Percentiles rank a stretch among this genome's conserved stretches.
Conservation (phyloP, 2,888 invertebrate species). For the Endomychus coccineus region DNA sequence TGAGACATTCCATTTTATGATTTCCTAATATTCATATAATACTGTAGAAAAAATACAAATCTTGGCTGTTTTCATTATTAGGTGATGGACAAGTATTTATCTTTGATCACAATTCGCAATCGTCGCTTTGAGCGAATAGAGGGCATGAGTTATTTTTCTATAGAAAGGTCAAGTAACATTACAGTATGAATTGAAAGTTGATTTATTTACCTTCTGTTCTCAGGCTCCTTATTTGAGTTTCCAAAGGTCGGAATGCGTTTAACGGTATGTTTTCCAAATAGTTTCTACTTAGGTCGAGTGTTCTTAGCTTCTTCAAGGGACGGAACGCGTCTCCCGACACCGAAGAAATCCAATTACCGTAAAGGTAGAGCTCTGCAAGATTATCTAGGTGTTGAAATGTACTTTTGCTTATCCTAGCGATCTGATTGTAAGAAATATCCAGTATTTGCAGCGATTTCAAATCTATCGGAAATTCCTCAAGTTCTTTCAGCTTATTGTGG, state of each 20-base stretch:
- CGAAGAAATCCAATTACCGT: conserved; percentile 74
- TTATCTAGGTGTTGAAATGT: conserved; percentile 71
- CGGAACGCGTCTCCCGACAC: conserved; percentile 72
- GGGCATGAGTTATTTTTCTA: no score
- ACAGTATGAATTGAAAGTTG: no score
- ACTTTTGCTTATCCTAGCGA: conserved; percentile 66
- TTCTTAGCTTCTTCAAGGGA: conserved; percentile 64
- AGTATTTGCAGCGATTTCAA: conserved; percentile 69
- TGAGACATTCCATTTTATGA: no score
- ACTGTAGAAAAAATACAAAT: no score
- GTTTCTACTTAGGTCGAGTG: conserved; percentile 75
- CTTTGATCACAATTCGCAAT: no score
- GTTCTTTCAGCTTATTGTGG: conserved; percentile 70
- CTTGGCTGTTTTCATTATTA: no score
- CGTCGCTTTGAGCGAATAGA: no score
- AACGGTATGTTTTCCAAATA: conserved; percentile 73
- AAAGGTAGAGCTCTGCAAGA: conserved; percentile 68
- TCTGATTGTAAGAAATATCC: conserved; percentile 77
- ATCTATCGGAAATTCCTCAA: conserved; percentile 75
- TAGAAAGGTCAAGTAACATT: no score
- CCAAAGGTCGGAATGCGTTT: conserved; percentile 68
- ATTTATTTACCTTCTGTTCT: conserved; percentile 67
- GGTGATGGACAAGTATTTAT: no score
- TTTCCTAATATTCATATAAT: no score
- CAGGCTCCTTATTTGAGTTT: conserved; percentile 73